Evolutionary conservation across 2,888 invertebrate genomes (phyloP).

Genomic region (Papilio demoleus): DNA sequence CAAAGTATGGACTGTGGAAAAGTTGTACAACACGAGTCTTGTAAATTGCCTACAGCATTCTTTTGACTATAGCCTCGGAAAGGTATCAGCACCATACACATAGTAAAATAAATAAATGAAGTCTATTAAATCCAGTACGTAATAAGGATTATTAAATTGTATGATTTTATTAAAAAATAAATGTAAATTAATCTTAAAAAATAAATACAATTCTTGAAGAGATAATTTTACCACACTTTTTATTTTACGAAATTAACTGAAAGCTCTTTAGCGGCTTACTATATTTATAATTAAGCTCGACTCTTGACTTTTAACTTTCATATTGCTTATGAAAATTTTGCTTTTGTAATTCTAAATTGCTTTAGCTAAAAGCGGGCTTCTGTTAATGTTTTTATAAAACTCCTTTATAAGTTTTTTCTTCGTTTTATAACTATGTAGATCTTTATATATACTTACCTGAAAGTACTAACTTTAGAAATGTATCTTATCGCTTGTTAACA

Average conservation of each 20-base stretch:
- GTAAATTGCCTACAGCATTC: not conserved
- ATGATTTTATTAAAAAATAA: not conserved
- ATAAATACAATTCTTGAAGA: not conserved
- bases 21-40: not conserved
- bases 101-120: too few relatives aligned
- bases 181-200: constrained; percentile 4
- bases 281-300: constrained; percentile 22
- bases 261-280: constrained; percentile 16
- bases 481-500: not conserved
- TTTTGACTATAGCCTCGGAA: not conserved
- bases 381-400: constrained; percentile 14
- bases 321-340: constrained; percentile 22
- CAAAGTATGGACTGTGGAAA: constrained; percentile 1
- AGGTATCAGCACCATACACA: too few relatives aligned
- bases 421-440: not conserved
- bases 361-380: constrained; percentile 14
- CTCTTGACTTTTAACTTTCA: constrained; percentile 20
- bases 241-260: constrained; percentile 1
- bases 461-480: not conserved
- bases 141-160: not conserved
- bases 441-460: too few relatives aligned
- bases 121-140: too few relatives aligned
- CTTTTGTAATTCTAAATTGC: constrained; percentile 23
- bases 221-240: constrained; percentile 5
- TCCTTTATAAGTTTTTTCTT: not conserved